Conservation (phyloP, 2,888 invertebrate genomes). For the Amitus sp. region DNA sequence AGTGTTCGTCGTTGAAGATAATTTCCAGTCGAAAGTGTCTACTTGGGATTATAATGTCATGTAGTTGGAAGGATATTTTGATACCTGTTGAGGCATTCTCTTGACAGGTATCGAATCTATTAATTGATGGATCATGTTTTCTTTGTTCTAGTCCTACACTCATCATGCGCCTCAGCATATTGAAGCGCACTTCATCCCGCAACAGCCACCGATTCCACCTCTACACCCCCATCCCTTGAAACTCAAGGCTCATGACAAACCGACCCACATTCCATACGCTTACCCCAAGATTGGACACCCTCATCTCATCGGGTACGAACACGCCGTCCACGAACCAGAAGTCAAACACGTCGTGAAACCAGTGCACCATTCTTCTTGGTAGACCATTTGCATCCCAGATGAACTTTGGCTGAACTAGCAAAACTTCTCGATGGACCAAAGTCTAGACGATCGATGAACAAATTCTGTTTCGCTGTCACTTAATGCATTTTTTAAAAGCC, state of each 20-base stretch:
- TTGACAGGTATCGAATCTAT: no score
- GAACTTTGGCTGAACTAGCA: constrained; percentile 23
- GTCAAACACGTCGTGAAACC: constrained; percentile 69
- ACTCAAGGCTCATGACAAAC: constrained; percentile 53
- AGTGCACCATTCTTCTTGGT: constrained; percentile 65
- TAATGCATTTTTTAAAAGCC: constrained; percentile 53
- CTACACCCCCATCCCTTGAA: constrained; percentile 59
- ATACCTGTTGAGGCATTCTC: no score
- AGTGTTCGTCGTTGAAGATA: no score
- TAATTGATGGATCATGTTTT: no score
- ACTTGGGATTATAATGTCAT: no score
- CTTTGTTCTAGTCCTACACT: constrained; percentile 5
- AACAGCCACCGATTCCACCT: constrained; percentile 56
- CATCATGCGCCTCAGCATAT: constrained; percentile 40
- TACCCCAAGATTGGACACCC: constrained; percentile 65
- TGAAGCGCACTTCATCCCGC: constrained; percentile 55
- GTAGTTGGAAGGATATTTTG: no score
- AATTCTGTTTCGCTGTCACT: constrained; percentile 35
- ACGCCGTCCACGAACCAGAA: constrained; percentile 68
- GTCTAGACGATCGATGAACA: no score
- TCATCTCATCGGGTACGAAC: constrained; percentile 69
- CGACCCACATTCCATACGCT: constrained; percentile 52
- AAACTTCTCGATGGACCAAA: constrained; percentile 44
- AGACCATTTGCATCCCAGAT: constrained; percentile 26
- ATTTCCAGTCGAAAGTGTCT: no score